Evolutionary conservation across 2,797 vertebrate species (phyloP), one percentile per base, ranked within the genome.

Genomic region (Steatocranus sp.): DNA sequence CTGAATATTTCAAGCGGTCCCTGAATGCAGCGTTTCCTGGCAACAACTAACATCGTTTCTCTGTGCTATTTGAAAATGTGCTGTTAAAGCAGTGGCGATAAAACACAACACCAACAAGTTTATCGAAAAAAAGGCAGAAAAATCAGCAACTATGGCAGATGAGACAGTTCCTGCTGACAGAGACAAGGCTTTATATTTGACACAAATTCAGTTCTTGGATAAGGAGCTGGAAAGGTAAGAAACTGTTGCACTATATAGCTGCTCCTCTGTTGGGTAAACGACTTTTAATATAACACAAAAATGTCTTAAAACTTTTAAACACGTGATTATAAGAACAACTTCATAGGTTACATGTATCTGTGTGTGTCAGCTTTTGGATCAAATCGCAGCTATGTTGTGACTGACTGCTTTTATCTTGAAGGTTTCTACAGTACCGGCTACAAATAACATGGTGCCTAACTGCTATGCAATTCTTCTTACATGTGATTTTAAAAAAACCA

Each of bases 281-380:
- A 66, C 32, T 2, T 34, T 61, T 8, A 36, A 5, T 1, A 63
- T 12, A 11, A 63, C 11, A 61, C 56, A 61, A 8, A 36, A n/a
- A 36, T 12, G 30, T 61, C 56, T 30, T 6, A 36, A 61, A 61
- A 8, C 32, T 3, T 63, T 63, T 63, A 63, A 20, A 63, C 18
- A 36, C 1, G 4, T 5, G 58, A 0, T 36, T 0, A 36, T 0
- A 63, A 63, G 18, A 63, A 63, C 11, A 36, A 0, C 11, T 36
- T 63, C 9, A 36, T 5, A 8, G 18, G 32, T 20, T 63, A 63
- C 11, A 63, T 36, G 32, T 63, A 63, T 11, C 32, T 36, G 11
- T 36, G 7, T 63, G 30, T 36, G 18, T 63, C 58, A 20, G 18
- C 32, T 5, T 63, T 63, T 36, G 58, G 32, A 20, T 8, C 58